Conservation (phyloP, 2,888 invertebrate genomes). For the Oeneis ivallda region DNA sequence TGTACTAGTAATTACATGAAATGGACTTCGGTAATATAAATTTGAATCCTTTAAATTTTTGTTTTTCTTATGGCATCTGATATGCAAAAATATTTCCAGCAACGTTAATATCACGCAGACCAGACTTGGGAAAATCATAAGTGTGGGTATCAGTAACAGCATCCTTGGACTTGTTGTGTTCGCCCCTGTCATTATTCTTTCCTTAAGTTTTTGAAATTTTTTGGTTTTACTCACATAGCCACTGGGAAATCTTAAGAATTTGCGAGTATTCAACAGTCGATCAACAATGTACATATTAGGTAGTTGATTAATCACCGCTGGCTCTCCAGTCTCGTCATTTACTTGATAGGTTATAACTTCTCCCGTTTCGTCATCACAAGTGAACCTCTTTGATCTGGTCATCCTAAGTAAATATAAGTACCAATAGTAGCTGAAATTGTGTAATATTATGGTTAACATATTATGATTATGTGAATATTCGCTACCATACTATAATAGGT, state of each 20-base stretch:
- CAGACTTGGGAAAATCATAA: conserved; percentile 81
- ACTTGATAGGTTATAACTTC: conserved; percentile 68
- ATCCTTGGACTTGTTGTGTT: conserved; percentile 72
- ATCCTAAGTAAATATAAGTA: conserved; percentile 34
- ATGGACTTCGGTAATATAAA: conserved; percentile 86
- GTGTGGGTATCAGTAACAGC: conserved; percentile 82
- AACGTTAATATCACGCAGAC: conserved; percentile 75
- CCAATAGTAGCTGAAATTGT: not conserved
- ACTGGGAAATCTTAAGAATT: conserved; percentile 54
- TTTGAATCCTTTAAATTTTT: conserved; percentile 79
- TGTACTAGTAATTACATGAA: conserved; percentile 85
- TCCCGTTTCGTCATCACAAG: conserved; percentile 78
- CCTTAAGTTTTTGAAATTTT: conserved; percentile 62
- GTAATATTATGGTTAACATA: not conserved
- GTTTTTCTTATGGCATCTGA: conserved; percentile 86
- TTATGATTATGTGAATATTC: too few relatives aligned
- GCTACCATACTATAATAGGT: too few relatives aligned
- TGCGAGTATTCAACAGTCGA: conserved; percentile 30
- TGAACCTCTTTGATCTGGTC: conserved; percentile 50
- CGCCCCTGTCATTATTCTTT: conserved; percentile 64
- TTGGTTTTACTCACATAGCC: conserved; percentile 59
- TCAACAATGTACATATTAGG: conserved; percentile 35
- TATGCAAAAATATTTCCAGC: conserved; percentile 84
- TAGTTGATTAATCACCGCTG: conserved; percentile 46
- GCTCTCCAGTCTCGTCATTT: conserved; percentile 80